Evolutionary conservation across 2,888 invertebrate species (phyloP), one percentile per base, ranked within the genome.

Genomic region (Reticulitermes lucifugus): DNA sequence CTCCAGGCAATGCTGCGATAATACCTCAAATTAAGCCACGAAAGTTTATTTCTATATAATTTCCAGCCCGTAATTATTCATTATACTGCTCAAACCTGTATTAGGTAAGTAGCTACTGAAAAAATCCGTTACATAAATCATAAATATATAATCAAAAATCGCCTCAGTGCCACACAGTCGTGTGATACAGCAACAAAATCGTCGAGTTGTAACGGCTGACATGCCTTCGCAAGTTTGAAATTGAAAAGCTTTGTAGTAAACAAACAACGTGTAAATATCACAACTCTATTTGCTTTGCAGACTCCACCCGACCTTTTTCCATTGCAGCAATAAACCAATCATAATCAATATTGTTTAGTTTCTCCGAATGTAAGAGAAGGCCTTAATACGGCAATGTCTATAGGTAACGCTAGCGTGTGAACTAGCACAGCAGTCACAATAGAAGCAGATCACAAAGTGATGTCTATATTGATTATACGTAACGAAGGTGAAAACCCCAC

Each of bases 371-470:
- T 21, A 41, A 41, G 73, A 73, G 25, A 73, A 4, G 3, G 6
- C 21, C 73, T 73, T 41, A 35, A 41, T 73, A 25, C 71, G 18
- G 71, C n/a, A 71, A 9, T 14, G 71, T 60, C 60, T 60, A 60
- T 12, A 3, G n/a, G n/a, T 5, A 65, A 35, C 41, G 21, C 7
- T 41, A 35, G 9, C 73, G 73, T 73, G 73, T 73, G 73, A 73
- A 73, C 29, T 21, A 29, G 41, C 21, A 21, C 65, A 65, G 65
- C 65, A 12, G 25, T 25, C 7, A n/a, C 18, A 73, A 77, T 46
- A 21, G 77, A 35, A 41, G 12, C 77, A 21, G n/a, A 77, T 77
- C 77, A 77, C 43, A 51, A 77, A 77, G 77, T 77, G 77, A 21
- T 77, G 51, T 77, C 77, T 2, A 46, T 77, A 77, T 75, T 43